Conservation (phyloP, 2,888 invertebrate genomes). For the Eilema griseolum region DNA sequence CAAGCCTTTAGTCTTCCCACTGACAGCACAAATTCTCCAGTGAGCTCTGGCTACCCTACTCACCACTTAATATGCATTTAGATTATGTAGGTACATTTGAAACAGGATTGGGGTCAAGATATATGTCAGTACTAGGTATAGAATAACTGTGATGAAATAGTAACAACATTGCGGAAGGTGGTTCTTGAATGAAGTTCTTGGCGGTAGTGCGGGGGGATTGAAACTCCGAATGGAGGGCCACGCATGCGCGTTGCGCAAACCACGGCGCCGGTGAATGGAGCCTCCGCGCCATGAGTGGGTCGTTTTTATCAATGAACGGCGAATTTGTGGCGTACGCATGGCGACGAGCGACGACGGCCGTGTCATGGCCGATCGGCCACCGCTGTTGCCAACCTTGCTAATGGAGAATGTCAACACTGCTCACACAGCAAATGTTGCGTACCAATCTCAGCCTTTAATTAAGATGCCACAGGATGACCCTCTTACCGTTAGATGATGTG, state of each 20-base stretch:
- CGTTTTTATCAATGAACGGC: conserved; percentile 86
- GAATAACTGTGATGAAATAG: background rate
- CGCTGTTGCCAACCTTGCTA: conserved; percentile 68
- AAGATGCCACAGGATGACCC: conserved; percentile 25
- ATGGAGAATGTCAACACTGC: conserved; percentile 75
- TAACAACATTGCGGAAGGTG: conserved; percentile 66
- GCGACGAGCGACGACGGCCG: conserved; percentile 65
- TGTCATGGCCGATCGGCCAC: conserved; percentile 77
- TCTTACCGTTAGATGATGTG: conserved; percentile 2
- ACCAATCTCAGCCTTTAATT: conserved; percentile 34
- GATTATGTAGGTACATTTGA: too few species aligned
- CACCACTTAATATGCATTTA: too few species aligned
- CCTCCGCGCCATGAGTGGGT: conserved; percentile 73
- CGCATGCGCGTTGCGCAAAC: conserved; percentile 79
- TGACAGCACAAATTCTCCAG: too few species aligned
- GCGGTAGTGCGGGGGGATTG: conserved; percentile 45
- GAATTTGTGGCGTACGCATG: conserved; percentile 82
- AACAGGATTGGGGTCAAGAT: too few species aligned
- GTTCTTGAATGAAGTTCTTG: conserved; percentile 68
- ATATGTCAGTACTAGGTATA: too few species aligned
- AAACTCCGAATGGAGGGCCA: conserved; percentile 52
- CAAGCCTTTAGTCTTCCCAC: too few species aligned
- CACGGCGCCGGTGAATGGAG: conserved; percentile 83
- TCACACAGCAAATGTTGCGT: conserved; percentile 55
- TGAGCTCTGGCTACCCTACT: too few species aligned